A percentile compares a stretch with the other conserved stretches of the same genome.
These are phyloP conservation scores for Dasypus novemcinctus DNA, from an alignment of 2,113 vertebrate species.

Conservation along the genomic window DNA sequence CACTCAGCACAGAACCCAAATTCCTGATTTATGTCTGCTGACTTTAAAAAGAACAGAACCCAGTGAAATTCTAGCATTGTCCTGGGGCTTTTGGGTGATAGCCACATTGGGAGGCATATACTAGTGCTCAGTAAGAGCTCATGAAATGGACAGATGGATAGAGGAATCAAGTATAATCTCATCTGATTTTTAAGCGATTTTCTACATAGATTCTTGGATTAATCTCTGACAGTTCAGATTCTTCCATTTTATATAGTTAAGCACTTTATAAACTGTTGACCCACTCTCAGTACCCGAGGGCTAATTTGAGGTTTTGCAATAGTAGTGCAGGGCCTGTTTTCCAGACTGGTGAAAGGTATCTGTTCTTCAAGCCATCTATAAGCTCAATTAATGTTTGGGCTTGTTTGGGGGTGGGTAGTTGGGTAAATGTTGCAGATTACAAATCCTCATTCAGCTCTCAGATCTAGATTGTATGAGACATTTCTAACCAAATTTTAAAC, in stretches of 20 bases:
- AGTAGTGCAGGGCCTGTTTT: background rate
- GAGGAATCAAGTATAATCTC: background rate
- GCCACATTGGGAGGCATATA: background rate
- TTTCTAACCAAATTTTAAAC: background rate
- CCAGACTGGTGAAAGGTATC: background rate
- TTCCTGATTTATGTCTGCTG: constrained; percentile 37
- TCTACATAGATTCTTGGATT: background rate
- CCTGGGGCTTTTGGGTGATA: background rate
- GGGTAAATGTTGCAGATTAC: background rate
- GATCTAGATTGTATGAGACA: background rate
- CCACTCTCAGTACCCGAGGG: background rate
- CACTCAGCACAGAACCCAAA: background rate
- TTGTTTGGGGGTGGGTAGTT: background rate
- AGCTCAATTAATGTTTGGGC: background rate
- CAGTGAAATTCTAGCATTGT: background rate
- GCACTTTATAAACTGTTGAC: background rate
- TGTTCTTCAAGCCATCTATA: background rate
- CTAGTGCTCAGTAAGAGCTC: background rate
- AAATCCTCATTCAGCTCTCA: background rate
- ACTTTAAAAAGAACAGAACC: background rate
- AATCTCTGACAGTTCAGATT: background rate
- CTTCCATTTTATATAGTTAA: background rate
- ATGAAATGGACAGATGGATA: background rate
- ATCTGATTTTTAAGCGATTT: background rate
- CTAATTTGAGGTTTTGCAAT: background rate